Evolutionary conservation across 2,113 vertebrate species (phyloP), one percentile per base, ranked within the genome.

Genomic region (Cheilinus undulatus): DNA sequence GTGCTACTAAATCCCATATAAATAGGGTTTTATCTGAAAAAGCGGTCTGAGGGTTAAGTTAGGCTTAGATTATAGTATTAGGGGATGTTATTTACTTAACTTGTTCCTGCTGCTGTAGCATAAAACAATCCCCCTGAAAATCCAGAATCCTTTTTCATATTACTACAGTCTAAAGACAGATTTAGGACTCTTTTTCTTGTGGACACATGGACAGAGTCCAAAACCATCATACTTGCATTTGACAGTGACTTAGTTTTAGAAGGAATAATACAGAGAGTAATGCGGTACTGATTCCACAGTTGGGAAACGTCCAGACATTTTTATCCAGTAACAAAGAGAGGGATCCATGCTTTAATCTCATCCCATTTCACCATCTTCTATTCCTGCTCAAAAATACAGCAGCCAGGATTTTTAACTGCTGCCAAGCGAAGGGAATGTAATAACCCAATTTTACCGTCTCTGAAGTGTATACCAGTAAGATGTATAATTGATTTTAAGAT

Each of bases 401-500:
- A 54, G 68, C 49, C 53, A 45, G 30, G n/a, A 24, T 52, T 58
- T n/a, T 50, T 17, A 67, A 49, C 46, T 11, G 24, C 76, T 71
- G 73, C 81, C 40, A 66, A 76, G 40, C 36, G 30, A 60, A 76
- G 52, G 69, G 50, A 72, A 15, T 20, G 28, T 48, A 78, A 78
- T 60, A 83, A 78, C 62, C 53, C 38, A 48, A 27, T 81, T 80
- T 80, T 58, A 84, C 57, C 20, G 3, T 60, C 43, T 63, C 53
- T 63, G 46, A 60, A 24, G 38, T 11, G 48, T 84, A 75, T 82
- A 75, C 78, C 64, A 76, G 58, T 73, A 71, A 49, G 57, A 72
- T 85, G 61, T 74, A 54, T 83, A 79, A 83, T 81, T 77, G 71
- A 88, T 86, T 86, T 83, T 24, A 74, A 28, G 40, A 48, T 79